Evolutionary conservation across 2,888 invertebrate species (phyloP), one percentile per base, ranked within the genome.

Genomic region (Leptura quadrifasciata): DNA sequence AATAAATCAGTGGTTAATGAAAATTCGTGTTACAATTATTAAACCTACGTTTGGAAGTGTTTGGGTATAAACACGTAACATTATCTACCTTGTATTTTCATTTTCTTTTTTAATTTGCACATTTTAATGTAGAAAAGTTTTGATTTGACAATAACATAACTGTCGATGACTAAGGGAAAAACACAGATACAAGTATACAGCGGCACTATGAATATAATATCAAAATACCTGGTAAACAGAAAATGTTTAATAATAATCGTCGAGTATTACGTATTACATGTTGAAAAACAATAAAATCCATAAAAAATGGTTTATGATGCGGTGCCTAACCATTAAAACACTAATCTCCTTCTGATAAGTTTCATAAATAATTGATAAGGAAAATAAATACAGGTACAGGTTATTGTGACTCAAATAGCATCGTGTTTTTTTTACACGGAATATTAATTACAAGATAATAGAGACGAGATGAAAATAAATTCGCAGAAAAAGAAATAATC

Each of bases 301-400:
- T 21, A n/a, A 54, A 52, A 55, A 24, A 68, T 20, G 54, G 21
- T 67, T 54, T 68, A 68, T 55, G 31, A 27, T 8, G 12, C 27
- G 10, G n/a, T 57, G 54, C 18, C 68, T 39, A 18, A 12, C 68
- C 12, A 54, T 55, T 17, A 31, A 8, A 21, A 24, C 18, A 55
- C 15, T 68, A 68, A 57, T 57, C 55, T 68, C 47, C 47, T 47
- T 6, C 31, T 24, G 65, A 67, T 67, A 68, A 55, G 18, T 68
- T 57, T 18, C 68, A 68, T 68, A 68, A 68, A 68, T 68, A 68
- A 68, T 31, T 27, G 68, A 68, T 68, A 68, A 68, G 55, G 17
- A 55, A 68, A 67, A 54, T 68, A 68, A 68, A 68, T 55, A 55
- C 31, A 31, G 17, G 18, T 18, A 24, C 57, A 54, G 31, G 55